Conservation (phyloP, 1,140 invertebrate genomes). For the Colletes latitarsis region DNA sequence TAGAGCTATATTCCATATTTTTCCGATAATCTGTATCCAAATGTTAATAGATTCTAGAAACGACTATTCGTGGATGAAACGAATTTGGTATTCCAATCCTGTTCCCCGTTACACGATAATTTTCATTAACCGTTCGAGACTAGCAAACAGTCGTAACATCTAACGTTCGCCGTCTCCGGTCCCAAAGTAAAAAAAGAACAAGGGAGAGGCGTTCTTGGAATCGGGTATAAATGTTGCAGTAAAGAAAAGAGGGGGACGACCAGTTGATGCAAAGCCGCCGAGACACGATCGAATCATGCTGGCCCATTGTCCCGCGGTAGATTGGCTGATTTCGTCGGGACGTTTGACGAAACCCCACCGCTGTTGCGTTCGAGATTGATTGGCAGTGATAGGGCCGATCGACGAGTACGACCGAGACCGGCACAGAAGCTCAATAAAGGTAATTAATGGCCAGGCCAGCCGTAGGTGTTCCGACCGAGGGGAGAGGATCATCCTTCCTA, state of each 20-base stretch:
- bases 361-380: slow-evolving; percentile 72
- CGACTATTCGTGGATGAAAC: no score
- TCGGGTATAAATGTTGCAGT: slow-evolving; percentile 44
- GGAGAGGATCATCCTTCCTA: slow-evolving; percentile 21
- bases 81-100: not conserved
- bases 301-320: slow-evolving; percentile 71
- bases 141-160: slow-evolving; percentile 12
- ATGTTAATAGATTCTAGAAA: no score
- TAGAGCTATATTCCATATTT: no score
- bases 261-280: slow-evolving; percentile 60
- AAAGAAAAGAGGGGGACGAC: slow-evolving; percentile 46
- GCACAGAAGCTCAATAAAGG: slow-evolving; percentile 73
- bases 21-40: no score
- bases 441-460: slow-evolving; percentile 69
- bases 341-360: slow-evolving; percentile 66
- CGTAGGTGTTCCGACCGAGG: slow-evolving; percentile 51
- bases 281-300: slow-evolving; percentile 71
- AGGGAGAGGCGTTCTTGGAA: slow-evolving; percentile 50
- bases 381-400: slow-evolving; percentile 76
- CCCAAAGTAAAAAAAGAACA: slow-evolving; percentile 29
- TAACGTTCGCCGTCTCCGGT: slow-evolving; percentile 4
- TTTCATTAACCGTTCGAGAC: slow-evolving; percentile 16
- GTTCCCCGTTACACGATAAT: slow-evolving; percentile 1
- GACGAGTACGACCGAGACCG: slow-evolving; percentile 68
- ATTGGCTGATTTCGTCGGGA: slow-evolving; percentile 68